A percentile compares a stretch with the other conserved stretches of the same genome.
phyloP scores from a whole-genome alignment of 2,113 vertebrate genomes.

The Ictalurus punctatus region DNA sequence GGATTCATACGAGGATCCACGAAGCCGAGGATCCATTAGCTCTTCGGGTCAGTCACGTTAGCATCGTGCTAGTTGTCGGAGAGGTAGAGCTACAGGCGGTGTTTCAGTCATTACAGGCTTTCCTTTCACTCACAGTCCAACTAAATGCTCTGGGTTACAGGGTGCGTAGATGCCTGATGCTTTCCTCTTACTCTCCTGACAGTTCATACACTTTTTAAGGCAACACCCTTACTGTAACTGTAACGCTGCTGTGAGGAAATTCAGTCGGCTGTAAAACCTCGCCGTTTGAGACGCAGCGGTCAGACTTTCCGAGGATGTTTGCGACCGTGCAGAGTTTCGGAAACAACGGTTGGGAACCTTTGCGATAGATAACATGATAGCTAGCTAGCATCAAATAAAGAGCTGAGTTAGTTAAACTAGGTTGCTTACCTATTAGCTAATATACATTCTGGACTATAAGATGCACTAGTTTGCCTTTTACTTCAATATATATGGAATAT shows the following conservation, averaged over 20 bases:
- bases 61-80: neutral
- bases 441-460: conserved; percentile 5
- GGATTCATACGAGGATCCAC: neutral
- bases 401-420: neutral
- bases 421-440: neutral
- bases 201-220: neutral
- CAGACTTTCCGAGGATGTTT: neutral
- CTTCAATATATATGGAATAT: neutral
- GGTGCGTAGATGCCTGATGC: neutral
- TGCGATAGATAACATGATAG: neutral
- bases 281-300: neutral
- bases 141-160: neutral
- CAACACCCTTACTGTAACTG: neutral
- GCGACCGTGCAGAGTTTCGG: neutral
- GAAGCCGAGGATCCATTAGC: neutral
- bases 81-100: neutral
- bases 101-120: conserved; percentile 8
- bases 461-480: neutral
- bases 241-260: neutral
- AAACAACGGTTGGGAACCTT: neutral
- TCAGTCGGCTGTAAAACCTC: neutral
- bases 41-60: neutral
- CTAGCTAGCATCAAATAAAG: neutral
- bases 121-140: neutral
- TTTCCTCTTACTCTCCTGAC: neutral